These are phyloP conservation scores for Cephus pulcher DNA, from an alignment of 2,888 invertebrate species.

Conservation along the genomic window DNA sequence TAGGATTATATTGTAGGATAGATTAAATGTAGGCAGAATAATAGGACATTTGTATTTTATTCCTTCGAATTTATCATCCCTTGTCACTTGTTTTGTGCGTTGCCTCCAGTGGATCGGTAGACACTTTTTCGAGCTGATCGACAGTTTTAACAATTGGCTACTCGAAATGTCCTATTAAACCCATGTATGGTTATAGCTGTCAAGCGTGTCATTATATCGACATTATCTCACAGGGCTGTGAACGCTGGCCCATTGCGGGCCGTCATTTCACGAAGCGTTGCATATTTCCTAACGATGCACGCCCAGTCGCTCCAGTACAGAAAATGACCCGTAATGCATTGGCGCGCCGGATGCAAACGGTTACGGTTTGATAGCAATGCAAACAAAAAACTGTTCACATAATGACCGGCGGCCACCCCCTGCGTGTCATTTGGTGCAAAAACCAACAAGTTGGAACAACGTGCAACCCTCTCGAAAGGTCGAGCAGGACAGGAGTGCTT, in stretches of 20 bases:
- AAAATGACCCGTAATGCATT: slow-evolving; percentile 3
- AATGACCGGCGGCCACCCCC: slow-evolving; percentile 33
- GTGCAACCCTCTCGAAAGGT: slow-evolving; percentile 9
- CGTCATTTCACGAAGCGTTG: slow-evolving; percentile 1
- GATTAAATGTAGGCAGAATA: background rate
- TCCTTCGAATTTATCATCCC: background rate
- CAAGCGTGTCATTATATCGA: slow-evolving; percentile 44
- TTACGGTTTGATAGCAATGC: slow-evolving; percentile 59
- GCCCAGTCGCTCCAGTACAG: slow-evolving; percentile 2
- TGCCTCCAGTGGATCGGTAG: background rate
- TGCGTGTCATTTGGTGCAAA: slow-evolving; percentile 37
- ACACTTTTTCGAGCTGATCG: background rate
- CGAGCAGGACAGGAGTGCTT: slow-evolving; percentile 4
- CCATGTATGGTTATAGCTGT: background rate
- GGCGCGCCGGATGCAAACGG: slow-evolving; percentile 46
- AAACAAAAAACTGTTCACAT: slow-evolving; percentile 42
- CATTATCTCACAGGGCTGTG: slow-evolving; percentile 26
- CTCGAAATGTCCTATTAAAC: background rate
- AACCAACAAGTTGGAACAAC: slow-evolving; percentile 39
- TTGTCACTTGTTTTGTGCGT: background rate
- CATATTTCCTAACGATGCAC: slow-evolving; percentile 8
- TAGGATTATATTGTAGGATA: background rate
- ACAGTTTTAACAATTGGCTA: background rate
- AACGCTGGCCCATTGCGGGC: background rate
- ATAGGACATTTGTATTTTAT: background rate